Base-by-base conservation (phyloP, 2,797 vertebrate genomes). In the Micrastur ruficollis region DNA sequence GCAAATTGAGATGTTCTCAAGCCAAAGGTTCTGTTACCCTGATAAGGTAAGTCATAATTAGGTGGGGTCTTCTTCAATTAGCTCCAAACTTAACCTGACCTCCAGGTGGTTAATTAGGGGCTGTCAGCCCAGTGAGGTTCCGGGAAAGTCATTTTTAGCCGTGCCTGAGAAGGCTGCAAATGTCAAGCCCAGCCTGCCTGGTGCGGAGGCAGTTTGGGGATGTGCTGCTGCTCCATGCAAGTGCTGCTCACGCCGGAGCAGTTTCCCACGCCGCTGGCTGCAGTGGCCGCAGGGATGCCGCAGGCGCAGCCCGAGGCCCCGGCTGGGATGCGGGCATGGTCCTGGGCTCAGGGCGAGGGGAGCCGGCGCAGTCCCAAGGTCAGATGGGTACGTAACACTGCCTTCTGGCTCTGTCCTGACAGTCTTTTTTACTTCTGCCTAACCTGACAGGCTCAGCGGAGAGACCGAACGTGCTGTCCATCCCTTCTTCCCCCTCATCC, bases 211-310 rank as follows among this genome's bases (percentile, higher is more conserved):
- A 11, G 17, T 25, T 12, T 49, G 59, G 36, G 72, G 36, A 27
- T 6, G 20, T 13, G 34, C 62, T 50, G 26, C 46, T 42, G 47
- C 25, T 46, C 29, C 23, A 29, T 19, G 40, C 25, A 8, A 34
- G 22, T 2, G 22, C 12, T 29, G 50, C 36, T 38, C 0, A 0
- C 0, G 6, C 42, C 2, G 2, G n/a, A 44, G 56, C 32, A 7
- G n/a, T 46, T 50, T 71, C 70, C 49, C 62, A 62, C 0, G 2
- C 12, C 0, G 21, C 42, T 5, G 44, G 59, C 55, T 26, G 34
- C 38, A 23, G 42, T 2, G 10, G 38, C 19, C 3, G 2, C n/a
- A 14, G 27, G 46, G 81, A 14, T 68, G 56, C 42, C 40, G 49
- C 0, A 2, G 36, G 26, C n/a, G n/a, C 32, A 79, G 31, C 47